Conservation (phyloP, 2,888 invertebrate species). For the Scrobipalpa costella region DNA sequence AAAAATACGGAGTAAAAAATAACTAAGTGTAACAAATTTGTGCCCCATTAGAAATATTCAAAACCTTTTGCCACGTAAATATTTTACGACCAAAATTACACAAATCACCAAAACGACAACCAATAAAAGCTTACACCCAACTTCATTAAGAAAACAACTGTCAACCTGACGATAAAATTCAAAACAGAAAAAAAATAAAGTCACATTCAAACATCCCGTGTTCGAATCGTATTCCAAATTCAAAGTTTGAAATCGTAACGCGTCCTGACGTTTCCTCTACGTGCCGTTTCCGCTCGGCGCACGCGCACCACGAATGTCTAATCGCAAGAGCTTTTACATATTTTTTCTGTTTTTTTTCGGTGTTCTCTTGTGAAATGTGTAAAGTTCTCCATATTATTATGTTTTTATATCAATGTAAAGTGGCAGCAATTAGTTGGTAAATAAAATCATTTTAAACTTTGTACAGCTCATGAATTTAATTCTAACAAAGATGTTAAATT, state of each 20-base stretch:
- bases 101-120: conserved; percentile 17
- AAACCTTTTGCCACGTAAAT: neutral
- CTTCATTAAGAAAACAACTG: conserved; percentile 20
- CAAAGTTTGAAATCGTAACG: conserved; percentile 78
- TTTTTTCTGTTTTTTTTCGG: conserved; percentile 43
- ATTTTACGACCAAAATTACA: conserved; percentile 8
- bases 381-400: neutral
- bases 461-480: too few relatives aligned
- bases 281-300: conserved; percentile 72
- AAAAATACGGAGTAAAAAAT: neutral
- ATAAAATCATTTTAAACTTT: too few relatives aligned
- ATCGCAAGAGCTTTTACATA: conserved; percentile 65
- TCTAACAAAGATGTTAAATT: too few relatives aligned
- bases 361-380: conserved; percentile 23
- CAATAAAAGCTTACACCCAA: conserved; percentile 26
- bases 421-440: too few relatives aligned
- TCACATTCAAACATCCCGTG: conserved; percentile 66
- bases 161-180: conserved; percentile 41
- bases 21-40: neutral
- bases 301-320: conserved; percentile 72
- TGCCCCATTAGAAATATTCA: neutral
- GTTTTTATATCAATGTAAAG: too few relatives aligned
- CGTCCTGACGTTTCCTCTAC: conserved; percentile 79
- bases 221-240: conserved; percentile 65
- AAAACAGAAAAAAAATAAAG: conserved; percentile 60